Evolutionary conservation across 2,113 vertebrate species (phyloP).

Genomic region (Erpornis zantholeuca): DNA sequence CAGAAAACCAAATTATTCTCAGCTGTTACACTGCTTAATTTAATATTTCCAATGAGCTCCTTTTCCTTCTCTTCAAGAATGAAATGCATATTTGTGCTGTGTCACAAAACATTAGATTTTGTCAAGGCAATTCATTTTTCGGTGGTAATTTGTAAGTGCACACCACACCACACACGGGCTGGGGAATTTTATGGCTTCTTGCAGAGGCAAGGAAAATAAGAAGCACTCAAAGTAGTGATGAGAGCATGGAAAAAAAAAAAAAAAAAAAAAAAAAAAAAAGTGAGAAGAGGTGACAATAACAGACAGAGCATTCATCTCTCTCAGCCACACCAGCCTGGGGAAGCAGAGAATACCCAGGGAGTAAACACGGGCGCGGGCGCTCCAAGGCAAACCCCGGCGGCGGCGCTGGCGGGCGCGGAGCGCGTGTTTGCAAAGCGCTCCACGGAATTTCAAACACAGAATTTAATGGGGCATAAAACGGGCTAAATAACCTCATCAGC

Average conservation of each 20-base stretch:
- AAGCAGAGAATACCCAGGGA: background rate
- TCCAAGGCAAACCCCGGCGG: background rate
- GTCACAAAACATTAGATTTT: slow-evolving; percentile 93
- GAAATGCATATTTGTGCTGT: slow-evolving; percentile 86
- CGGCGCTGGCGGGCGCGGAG: background rate
- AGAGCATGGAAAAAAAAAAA: background rate
- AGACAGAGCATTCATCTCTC: background rate
- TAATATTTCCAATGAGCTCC: slow-evolving; percentile 94
- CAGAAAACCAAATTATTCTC: slow-evolving; percentile 99
- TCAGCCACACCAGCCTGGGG: background rate
- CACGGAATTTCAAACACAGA: background rate
- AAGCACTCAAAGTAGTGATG: background rate
- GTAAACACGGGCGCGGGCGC: background rate
- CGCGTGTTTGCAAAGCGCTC: background rate
- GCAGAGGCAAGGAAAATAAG: slow-evolving; percentile 26
- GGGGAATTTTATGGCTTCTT: slow-evolving; percentile 43
- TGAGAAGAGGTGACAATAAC: slow-evolving; percentile 7
- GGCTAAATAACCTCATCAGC: slow-evolving; percentile 45
- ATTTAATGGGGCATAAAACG: slow-evolving; percentile 44
- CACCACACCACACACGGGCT: slow-evolving; percentile 48
- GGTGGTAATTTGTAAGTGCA: slow-evolving; percentile 81
- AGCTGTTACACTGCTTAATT: slow-evolving; percentile 97
- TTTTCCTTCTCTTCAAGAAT: slow-evolving; percentile 78
- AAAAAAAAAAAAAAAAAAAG: background rate
- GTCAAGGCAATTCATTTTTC: slow-evolving; percentile 85